Conservation (phyloP, 2,797 vertebrate genomes). For the Microtus obscurus region DNA sequence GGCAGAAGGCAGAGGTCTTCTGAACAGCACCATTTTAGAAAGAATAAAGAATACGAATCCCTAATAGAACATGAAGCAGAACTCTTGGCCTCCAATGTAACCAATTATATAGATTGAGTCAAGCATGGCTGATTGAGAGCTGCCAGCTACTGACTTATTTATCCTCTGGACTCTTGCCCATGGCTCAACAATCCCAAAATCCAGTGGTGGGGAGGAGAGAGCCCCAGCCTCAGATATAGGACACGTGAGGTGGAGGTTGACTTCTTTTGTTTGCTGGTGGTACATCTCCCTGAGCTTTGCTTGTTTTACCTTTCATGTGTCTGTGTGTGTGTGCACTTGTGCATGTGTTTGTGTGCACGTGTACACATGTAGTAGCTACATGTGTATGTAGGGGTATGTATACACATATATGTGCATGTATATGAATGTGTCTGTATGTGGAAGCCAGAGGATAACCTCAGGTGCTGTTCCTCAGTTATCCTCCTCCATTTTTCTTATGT, state of each 20-base stretch:
- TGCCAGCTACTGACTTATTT: not conserved
- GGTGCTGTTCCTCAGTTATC: not conserved
- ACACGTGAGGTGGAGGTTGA: not conserved
- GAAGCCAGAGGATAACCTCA: not conserved
- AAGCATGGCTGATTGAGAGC: not conserved
- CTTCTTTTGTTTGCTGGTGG: not conserved
- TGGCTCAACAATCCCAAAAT: not conserved
- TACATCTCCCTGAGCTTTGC: not conserved
- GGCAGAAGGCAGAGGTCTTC: not conserved
- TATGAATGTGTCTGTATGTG: not conserved
- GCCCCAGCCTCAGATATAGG: not conserved
- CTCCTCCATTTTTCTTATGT: not conserved
- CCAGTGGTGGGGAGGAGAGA: not conserved
- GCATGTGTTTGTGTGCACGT: accelerated
- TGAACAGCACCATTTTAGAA: not conserved
- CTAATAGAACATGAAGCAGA: conserved; percentile 21
- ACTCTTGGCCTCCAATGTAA: conserved; percentile 14
- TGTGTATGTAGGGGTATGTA: not conserved
- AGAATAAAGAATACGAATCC: conserved; percentile 46
- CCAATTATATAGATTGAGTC: conserved; percentile 54
- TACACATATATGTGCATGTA: not conserved
- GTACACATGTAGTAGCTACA: not conserved
- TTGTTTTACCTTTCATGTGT: not conserved
- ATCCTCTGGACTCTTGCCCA: not conserved
- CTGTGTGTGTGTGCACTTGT: not conserved